A percentile compares a stretch with the other conserved stretches of the same genome.
Evolutionary conservation across 2,888 invertebrate genomes (phyloP).

Genomic region (Diabrotica balteata): DNA sequence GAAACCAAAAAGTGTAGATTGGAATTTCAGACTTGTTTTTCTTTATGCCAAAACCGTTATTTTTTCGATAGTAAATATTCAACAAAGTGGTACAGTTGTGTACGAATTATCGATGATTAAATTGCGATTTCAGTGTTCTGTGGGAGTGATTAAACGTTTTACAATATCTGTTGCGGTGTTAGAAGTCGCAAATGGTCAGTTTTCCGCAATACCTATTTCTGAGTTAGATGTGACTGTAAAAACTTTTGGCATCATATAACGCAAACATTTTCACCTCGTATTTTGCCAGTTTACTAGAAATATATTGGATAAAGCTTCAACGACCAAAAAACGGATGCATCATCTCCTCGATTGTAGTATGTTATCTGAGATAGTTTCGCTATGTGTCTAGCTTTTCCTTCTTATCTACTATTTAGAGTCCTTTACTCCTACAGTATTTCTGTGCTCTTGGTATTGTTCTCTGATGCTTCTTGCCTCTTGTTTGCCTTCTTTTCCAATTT

Average conservation of each 20-base stretch:
- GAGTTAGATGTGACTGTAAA: slow-evolving; percentile 29
- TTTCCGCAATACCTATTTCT: slow-evolving; percentile 30
- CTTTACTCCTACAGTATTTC: no score
- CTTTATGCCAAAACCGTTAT: slow-evolving; percentile 42
- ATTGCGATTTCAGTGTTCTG: slow-evolving; percentile 14
- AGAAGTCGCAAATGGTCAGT: slow-evolving; percentile 23
- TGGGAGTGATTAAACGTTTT: slow-evolving; percentile 26
- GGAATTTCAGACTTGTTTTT: slow-evolving; percentile 40
- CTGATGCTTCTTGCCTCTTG: no score
- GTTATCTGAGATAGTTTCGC: not conserved
- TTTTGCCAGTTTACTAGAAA: no score
- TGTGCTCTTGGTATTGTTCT: no score
- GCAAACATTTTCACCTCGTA: slow-evolving; percentile 11
- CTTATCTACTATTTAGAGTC: no score
- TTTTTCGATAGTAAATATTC: slow-evolving; percentile 41
- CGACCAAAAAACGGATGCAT: no score
- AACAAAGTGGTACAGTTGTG: slow-evolving; percentile 41
- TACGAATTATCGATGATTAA: slow-evolving; percentile 43
- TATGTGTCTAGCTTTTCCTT: no score
- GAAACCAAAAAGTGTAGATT: slow-evolving; percentile 27
- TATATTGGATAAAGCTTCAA: no score
- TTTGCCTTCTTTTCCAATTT: no score
- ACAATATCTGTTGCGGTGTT: slow-evolving; percentile 27
- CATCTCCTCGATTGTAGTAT: no score
- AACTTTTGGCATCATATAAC: slow-evolving; percentile 15